Evolutionary conservation across 2,113 vertebrate genomes (phyloP).

Genomic region (Thermophis baileyi): DNA sequence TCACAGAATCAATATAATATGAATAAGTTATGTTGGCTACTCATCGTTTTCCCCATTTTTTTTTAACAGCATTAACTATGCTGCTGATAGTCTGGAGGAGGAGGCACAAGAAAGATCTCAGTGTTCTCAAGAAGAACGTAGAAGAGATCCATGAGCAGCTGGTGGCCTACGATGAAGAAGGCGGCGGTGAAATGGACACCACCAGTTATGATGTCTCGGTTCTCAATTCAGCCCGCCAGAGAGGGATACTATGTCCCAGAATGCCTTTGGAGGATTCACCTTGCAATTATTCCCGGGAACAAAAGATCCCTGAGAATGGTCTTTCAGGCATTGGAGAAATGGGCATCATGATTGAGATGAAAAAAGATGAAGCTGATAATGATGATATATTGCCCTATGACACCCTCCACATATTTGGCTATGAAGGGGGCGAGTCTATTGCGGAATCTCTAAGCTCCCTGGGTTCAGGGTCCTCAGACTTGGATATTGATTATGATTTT

Average conservation of each 20-base stretch:
- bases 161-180: conserved; percentile 94
- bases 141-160: conserved; percentile 95
- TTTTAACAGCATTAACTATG: conserved; percentile 74
- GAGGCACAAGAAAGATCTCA: conserved; percentile 81
- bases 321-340: conserved; percentile 81
- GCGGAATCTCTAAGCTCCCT: conserved; percentile 92
- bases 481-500: conserved; percentile 90
- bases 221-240: conserved; percentile 81
- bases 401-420: conserved; percentile 93
- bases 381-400: conserved; percentile 89
- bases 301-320: conserved; percentile 63
- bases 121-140: conserved; percentile 73
- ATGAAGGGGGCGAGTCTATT: conserved; percentile 87
- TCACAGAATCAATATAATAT: neutral
- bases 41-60: neutral
- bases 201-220: conserved; percentile 94
- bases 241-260: conserved; percentile 53
- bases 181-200: conserved; percentile 97
- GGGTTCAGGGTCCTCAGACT: conserved; percentile 79
- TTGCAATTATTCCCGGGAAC: conserved; percentile 74
- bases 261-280: conserved; percentile 38
- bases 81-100: conserved; percentile 83
- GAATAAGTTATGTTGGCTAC: rapidly evolving
- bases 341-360: conserved; percentile 91
- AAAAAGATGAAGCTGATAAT: conserved; percentile 92